These are phyloP conservation scores for Allochrocebus solatus DNA, from an alignment of 2,797 vertebrate genomes.

Conservation along the genomic window DNA sequence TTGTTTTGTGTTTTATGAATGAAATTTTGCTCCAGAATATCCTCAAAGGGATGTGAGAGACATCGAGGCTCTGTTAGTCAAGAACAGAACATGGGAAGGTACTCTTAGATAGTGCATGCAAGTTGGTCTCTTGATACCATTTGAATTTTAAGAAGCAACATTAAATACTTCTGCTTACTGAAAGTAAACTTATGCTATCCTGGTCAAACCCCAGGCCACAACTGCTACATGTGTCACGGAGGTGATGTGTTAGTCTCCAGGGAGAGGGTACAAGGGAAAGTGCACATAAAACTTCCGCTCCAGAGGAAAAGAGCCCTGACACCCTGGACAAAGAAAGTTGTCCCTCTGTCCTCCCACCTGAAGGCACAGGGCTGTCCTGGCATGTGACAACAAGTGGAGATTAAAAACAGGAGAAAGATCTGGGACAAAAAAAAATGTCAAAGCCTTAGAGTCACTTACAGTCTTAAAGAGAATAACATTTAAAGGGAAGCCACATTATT, in stretches of 20 bases:
- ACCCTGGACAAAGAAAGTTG: conserved; percentile 44
- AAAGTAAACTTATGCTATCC: conserved; percentile 41
- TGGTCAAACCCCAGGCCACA: conserved; percentile 49
- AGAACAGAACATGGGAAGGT: not conserved
- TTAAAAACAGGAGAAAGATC: conserved; percentile 69
- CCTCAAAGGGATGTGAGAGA: not conserved
- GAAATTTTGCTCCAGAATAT: conserved; percentile 41
- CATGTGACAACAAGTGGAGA: conserved; percentile 56
- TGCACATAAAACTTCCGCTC: conserved; percentile 49
- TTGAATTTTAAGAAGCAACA: conserved; percentile 28
- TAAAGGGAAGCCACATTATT: conserved; percentile 24
- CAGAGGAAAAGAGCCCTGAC: conserved; percentile 56
- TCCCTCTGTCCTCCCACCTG: conserved; percentile 68
- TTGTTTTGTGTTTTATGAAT: conserved; percentile 48
- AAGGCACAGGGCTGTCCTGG: conserved; percentile 21
- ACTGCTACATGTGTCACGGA: not conserved
- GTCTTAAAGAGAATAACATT: conserved; percentile 57
- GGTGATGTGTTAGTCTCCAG: conserved; percentile 45
- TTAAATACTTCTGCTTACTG: conserved; percentile 19
- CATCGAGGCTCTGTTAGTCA: not conserved
- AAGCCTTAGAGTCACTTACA: conserved; percentile 18
- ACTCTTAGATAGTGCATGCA: rapidly evolving
- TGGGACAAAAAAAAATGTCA: conserved; percentile 79
- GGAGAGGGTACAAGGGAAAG: conserved; percentile 45
- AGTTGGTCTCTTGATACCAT: not conserved